Conservation (phyloP, 2,888 invertebrate genomes). For the Labia minor region DNA sequence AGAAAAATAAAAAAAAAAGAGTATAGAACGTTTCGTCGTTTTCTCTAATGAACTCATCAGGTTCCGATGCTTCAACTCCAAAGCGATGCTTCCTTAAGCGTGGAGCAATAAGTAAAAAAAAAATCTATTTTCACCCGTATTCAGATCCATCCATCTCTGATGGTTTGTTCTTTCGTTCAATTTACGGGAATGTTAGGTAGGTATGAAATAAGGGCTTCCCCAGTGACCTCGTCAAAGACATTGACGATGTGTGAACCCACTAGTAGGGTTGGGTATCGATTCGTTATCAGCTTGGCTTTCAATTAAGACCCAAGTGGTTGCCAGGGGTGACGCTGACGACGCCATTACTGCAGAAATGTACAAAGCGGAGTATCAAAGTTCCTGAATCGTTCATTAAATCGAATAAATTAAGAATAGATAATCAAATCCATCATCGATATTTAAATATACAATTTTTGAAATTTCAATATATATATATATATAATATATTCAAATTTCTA, state of each 20-base stretch:
- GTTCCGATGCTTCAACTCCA: constrained; percentile 19
- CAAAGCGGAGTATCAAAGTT: background rate
- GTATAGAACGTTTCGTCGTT: background rate
- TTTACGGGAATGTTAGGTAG: constrained; percentile 8
- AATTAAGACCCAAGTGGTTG: constrained; percentile 42
- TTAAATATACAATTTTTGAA: too few species aligned
- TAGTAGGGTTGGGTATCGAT: constrained; percentile 38
- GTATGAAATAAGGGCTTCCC: background rate
- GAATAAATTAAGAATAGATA: too few species aligned
- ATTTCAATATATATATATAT: too few species aligned
- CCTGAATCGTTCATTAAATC: background rate
- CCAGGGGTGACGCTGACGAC: constrained; percentile 35
- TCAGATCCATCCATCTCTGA: background rate
- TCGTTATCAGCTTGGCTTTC: constrained; percentile 43
- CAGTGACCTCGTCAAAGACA: constrained; percentile 3
- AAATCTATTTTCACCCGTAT: constrained; percentile 13
- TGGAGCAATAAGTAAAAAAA: too few species aligned
- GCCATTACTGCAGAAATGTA: constrained; percentile 3
- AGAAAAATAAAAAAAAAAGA: background rate
- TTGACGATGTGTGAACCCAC: constrained; percentile 13
- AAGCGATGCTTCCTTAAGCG: constrained; percentile 23
- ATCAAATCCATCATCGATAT: too few species aligned
- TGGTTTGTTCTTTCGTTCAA: background rate
- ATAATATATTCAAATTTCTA: too few species aligned
- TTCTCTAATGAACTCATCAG: background rate